phyloP scores from a whole-genome alignment of 1,140 invertebrate species.

The Brachionus manjavacas region DNA sequence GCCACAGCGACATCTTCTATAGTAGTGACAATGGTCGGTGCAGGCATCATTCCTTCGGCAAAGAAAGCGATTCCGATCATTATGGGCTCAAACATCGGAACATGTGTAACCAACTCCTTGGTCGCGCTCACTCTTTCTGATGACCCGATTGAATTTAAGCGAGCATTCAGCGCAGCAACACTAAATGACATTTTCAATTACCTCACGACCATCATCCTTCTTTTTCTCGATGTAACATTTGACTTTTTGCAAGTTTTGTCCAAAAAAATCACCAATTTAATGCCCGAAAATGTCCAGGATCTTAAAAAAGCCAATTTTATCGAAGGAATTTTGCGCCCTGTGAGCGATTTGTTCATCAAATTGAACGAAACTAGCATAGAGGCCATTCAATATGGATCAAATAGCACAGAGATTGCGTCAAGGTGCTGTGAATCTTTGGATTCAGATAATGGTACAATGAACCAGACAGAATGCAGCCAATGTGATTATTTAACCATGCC shows the following conservation, averaged over 20 bases:
- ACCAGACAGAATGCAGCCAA: not conserved
- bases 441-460: not conserved
- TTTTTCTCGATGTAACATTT: conserved; percentile 57
- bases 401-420: not conserved
- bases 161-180: conserved; percentile 63
- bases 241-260: conserved; percentile 33
- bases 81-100: conserved; percentile 65
- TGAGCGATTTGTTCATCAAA: conserved; percentile 21
- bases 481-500: not conserved
- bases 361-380: not conserved
- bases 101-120: conserved; percentile 64
- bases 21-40: conserved; percentile 63
- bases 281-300: not conserved
- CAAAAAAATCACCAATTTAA: not conserved
- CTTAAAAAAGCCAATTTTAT: conserved; percentile 1
- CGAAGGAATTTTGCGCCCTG: not conserved
- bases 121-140: conserved; percentile 58
- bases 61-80: conserved; percentile 62
- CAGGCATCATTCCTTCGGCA: conserved; percentile 51
- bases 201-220: conserved; percentile 59
- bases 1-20: conserved; percentile 64
- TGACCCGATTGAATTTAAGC: conserved; percentile 58
- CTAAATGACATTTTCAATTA: conserved; percentile 64
- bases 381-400: not conserved
- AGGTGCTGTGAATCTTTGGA: not conserved